Evolutionary conservation across 2,888 invertebrate genomes (phyloP), one percentile per base, ranked within the genome.

Genomic region (Vanessa cardui): DNA sequence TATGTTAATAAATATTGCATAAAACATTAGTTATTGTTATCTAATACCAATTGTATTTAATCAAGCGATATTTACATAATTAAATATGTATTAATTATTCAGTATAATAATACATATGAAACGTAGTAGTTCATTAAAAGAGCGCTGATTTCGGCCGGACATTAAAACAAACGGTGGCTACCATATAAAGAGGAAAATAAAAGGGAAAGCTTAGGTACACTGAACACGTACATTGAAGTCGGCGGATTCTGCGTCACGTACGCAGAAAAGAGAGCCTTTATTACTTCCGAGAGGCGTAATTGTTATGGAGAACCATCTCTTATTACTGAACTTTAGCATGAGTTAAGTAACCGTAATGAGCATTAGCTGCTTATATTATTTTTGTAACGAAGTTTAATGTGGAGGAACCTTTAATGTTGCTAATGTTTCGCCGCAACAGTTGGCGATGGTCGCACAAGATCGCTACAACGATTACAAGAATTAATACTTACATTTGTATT

Each of bases 211-310:
- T 76, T 75, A 78, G 76, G 80, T 81, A 81, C 80, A 89, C 89
- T 75, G 77, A 82, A 85, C 90, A 90, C 90, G 89, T 88, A 74
- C 80, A 77, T 82, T 80, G 80, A 83, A 86, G 84, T 83, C 81
- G 84, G 84, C 83, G 84, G 87, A 87, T 87, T 82, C 85, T 83
- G 68, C 83, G 85, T 87, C 90, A 90, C 90, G 90, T 90, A 83
- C 84, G 74, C 72, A 82, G 83, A 85, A 87, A 86, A 85, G 83
- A 88, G 86, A 90, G 90, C 88, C 88, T 89, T 88, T 89, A 90
- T 90, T 89, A 88, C 89, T 87, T 88, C 87, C 86, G 82, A 84
- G 84, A 78, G 75, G 75, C 81, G 85, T 89, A 89, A 90, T 90
- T 90, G 89, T 89, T 89, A 89, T 87, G 84, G 87, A 88, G 87